Evolutionary conservation across 2,797 vertebrate genomes (phyloP).

Genomic region (Hydrocynus forskahlii): DNA sequence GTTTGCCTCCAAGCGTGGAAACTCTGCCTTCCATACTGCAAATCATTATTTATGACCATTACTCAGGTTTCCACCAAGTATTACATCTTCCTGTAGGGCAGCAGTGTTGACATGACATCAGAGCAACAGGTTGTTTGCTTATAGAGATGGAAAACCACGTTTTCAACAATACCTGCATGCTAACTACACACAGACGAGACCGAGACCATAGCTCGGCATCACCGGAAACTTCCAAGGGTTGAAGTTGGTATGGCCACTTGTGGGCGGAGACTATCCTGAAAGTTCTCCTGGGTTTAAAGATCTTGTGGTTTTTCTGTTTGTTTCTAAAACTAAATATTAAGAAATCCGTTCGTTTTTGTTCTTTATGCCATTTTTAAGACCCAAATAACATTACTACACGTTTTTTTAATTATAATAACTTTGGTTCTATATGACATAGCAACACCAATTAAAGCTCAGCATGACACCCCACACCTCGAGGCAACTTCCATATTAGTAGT

Average conservation of each 20-base stretch:
- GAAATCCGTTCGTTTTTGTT: no score
- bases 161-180: slow-evolving; percentile 23
- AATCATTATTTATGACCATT: slow-evolving; percentile 48
- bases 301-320: no score
- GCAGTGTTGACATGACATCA: slow-evolving; percentile 41
- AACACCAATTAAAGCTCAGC: no score
- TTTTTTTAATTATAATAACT: no score
- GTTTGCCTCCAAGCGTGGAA: slow-evolving; percentile 33
- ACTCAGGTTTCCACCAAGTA: slow-evolving; percentile 25
- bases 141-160: slow-evolving; percentile 29
- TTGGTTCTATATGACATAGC: no score
- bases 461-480: no score
- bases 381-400: no score
- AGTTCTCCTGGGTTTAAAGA: no score
- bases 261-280: no score
- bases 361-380: no score
- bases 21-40: background rate
- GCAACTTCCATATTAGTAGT: no score
- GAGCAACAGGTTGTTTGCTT: slow-evolving; percentile 40
- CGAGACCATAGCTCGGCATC: background rate
- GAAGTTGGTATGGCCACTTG: background rate
- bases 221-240: background rate
- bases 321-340: no score
- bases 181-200: background rate
- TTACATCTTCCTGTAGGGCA: slow-evolving; percentile 49